Evolutionary conservation across 1,140 invertebrate species (phyloP), one percentile per base, ranked within the genome.

Genomic region (Monomorium pharaonis): DNA sequence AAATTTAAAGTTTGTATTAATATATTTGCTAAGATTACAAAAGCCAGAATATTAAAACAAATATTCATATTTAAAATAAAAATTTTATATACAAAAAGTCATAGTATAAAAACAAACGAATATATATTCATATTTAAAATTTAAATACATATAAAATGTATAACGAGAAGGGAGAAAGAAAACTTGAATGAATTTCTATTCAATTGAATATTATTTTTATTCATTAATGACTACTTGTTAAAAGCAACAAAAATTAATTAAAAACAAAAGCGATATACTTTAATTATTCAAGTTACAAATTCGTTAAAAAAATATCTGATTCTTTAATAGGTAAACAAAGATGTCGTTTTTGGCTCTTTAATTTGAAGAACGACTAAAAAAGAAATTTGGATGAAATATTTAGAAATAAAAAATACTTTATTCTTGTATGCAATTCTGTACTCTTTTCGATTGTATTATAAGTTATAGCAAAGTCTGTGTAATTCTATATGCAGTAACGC

Each of bases 81-180:
- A n/a, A n/a, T n/a, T n/a, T n/a, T n/a, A n/a, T n/a, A n/a, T n/a
- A n/a, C n/a, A n/a, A n/a, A n/a, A n/a, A n/a, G n/a, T 21, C 14
- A 27, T 37, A 21, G 7, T 54, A 16, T 60, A 30, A 6, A 14
- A 60, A 60, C 27, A 27, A 4, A 24, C 24, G 30, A 30, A 60
- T 63, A 21, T 63, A 33, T 72, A 51, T 72, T 72, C 10, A 37
- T 18, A 37, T 21, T 65, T 44, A 24, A n/a, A 70, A 51, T 70
- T 70, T 72, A 7, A 37, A 37, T 51, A 30, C 18, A 6, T 51
- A 16, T 14, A 10, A 37, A 42, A 42, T 42, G n/a, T n/a, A 67
- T 24, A 2, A 3, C 3, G 14, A n/a, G n/a, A n/a, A n/a, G n/a
- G n/a, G n/a, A n/a, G n/a, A 1, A 24, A 18, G 1, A 74, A 54